Conservation (phyloP, 2,888 invertebrate genomes). For the Teinopalpus imperialis region DNA sequence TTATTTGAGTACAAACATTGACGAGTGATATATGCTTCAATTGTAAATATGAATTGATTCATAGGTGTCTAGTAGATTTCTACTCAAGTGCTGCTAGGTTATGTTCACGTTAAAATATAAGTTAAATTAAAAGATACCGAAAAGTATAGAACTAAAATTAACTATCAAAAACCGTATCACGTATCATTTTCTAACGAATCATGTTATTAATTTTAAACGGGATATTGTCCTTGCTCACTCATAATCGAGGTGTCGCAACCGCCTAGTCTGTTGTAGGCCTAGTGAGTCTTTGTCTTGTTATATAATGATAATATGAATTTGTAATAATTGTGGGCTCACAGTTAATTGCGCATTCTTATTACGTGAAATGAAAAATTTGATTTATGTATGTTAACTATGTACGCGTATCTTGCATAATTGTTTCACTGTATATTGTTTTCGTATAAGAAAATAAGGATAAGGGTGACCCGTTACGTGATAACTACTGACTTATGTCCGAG, state of each 20-base stretch:
- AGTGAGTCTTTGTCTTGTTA: not conserved
- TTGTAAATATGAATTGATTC: too few relatives aligned
- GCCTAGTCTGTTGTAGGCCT: not conserved
- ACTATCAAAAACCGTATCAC: slow-evolving; percentile 1
- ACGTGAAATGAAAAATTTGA: not conserved
- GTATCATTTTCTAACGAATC: not conserved
- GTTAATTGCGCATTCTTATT: not conserved
- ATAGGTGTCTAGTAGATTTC: too few relatives aligned
- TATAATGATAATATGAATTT: not conserved
- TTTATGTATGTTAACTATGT: not conserved
- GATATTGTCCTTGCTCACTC: slow-evolving; percentile 3
- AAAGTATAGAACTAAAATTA: too few relatives aligned
- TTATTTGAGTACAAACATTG: too few relatives aligned
- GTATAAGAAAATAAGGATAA: too few relatives aligned
- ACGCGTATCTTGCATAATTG: not conserved
- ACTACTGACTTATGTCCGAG: too few relatives aligned
- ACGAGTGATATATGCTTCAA: too few relatives aligned
- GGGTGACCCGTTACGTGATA: too few relatives aligned
- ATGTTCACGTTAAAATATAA: too few relatives aligned
- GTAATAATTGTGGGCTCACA: not conserved
- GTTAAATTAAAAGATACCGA: too few relatives aligned
- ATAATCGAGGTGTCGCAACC: not conserved
- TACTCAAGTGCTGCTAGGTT: too few relatives aligned
- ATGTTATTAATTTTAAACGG: slow-evolving; percentile 4
- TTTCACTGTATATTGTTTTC: not conserved